Conservation (phyloP, 2,113 vertebrate species). For the Colaptes auratus region DNA sequence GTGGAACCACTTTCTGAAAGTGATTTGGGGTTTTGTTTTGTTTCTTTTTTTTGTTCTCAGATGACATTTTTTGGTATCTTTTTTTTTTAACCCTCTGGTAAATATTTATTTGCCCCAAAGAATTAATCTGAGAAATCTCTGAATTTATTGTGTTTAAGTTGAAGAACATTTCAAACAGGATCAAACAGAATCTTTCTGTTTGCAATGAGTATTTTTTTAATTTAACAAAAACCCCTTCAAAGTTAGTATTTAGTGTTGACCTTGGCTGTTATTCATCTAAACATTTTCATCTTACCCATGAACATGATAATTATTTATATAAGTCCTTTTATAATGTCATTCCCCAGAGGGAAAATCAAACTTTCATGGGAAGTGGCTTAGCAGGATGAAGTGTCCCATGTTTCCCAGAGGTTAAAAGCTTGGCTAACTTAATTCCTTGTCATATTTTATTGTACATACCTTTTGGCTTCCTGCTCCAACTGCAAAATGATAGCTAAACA, state of each 20-base stretch:
- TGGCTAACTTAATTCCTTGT: background rate
- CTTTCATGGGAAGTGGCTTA: background rate
- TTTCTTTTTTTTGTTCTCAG: fast-evolving
- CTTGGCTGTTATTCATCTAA: background rate
- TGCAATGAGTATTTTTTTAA: background rate
- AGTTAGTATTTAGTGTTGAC: background rate
- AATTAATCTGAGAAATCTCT: background rate
- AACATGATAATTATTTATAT: background rate
- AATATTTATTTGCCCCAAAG: background rate
- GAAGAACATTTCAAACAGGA: background rate
- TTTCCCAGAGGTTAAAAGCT: constrained; percentile 18
- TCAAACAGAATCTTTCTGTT: background rate
- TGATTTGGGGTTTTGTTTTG: too few relatives aligned
- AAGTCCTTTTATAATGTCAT: background rate
- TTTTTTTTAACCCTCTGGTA: background rate
- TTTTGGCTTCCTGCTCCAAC: background rate
- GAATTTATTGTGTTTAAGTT: background rate
- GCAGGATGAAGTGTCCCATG: background rate
- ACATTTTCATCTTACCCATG: background rate
- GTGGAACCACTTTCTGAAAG: background rate
- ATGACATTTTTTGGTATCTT: background rate
- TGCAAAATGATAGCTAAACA: background rate
- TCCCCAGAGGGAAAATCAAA: background rate
- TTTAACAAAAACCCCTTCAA: background rate
- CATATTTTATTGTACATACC: background rate